phyloP scores from a whole-genome alignment of 2,888 invertebrate genomes.

The Cremastobaeus sp. region DNA sequence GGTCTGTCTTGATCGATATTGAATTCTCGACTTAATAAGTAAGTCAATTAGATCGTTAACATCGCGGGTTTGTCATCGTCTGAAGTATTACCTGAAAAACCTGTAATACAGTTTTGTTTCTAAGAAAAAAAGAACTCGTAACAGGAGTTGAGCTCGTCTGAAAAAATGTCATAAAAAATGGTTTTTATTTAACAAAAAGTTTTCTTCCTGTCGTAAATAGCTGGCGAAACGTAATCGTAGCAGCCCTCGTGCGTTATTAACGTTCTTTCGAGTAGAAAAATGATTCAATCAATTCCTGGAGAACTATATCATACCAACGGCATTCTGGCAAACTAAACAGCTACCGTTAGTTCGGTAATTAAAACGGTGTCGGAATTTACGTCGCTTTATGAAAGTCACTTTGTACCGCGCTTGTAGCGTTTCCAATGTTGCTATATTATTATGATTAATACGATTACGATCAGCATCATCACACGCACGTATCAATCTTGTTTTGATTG shows the following conservation, averaged over 20 bases:
- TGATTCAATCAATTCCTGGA: conserved; percentile 40
- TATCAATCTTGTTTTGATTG: conserved; percentile 56
- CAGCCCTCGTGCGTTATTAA: conserved; percentile 46
- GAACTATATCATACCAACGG: conserved; percentile 54
- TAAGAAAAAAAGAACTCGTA: no score
- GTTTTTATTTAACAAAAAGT: conserved; percentile 1
- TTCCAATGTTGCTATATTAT: conserved; percentile 59
- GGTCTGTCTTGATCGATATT: no score
- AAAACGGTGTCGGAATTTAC: conserved; percentile 77
- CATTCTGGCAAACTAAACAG: conserved; percentile 59
- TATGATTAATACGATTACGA: conserved; percentile 65
- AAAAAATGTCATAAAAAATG: no score
- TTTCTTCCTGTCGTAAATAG: conserved; percentile 19
- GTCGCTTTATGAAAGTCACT: conserved; percentile 68
- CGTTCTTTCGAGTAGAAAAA: conserved; percentile 48
- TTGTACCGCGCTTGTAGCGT: conserved; percentile 34
- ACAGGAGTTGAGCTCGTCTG: no score
- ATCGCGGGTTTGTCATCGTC: no score
- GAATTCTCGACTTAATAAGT: no score
- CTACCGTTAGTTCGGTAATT: conserved; percentile 77
- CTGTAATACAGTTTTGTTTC: no score
- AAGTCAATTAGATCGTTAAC: no score
- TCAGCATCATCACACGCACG: conserved; percentile 58
- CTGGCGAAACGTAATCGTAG: conserved; percentile 24
- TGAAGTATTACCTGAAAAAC: no score